Conservation (phyloP, 2,888 invertebrate genomes). For the Ormyrus labotus region DNA sequence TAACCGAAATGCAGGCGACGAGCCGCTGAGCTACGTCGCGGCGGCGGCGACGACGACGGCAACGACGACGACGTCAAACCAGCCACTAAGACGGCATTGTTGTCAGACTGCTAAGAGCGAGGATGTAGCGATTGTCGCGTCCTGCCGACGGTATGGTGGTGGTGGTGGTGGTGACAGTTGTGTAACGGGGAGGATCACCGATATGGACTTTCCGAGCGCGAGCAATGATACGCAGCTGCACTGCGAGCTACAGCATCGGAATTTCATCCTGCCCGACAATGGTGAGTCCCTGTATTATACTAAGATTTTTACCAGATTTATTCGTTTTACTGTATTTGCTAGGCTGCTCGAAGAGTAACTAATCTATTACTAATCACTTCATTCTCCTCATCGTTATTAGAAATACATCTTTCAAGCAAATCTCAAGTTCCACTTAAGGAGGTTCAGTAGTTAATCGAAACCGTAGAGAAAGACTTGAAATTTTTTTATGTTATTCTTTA, state of each 20-base stretch:
- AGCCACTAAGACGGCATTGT: no score
- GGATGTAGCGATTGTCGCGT: slow-evolving; percentile 23
- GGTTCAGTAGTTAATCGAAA: no score
- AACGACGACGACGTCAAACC: not conserved
- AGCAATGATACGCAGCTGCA: slow-evolving; percentile 63
- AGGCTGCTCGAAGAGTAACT: no score
- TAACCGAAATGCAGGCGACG: no score
- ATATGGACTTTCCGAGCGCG: slow-evolving; percentile 62
- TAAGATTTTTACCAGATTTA: no score
- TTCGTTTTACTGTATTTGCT: no score
- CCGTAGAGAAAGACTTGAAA: no score
- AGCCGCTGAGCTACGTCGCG: not conserved
- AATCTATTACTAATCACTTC: no score
- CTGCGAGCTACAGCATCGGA: slow-evolving; percentile 65
- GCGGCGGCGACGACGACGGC: not conserved
- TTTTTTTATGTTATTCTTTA: no score
- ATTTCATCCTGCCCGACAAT: slow-evolving; percentile 65
- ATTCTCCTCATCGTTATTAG: no score
- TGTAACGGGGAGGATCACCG: slow-evolving; percentile 16
- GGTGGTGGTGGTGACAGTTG: slow-evolving; percentile 4
- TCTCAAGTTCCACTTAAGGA: no score
- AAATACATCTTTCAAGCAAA: no score
- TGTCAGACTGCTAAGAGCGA: not conserved
- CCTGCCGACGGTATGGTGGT: slow-evolving; percentile 19
- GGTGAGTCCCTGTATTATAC: slow-evolving; percentile 60